A percentile compares a stretch with the other conserved stretches of the same genome.
Evolutionary conservation across 92 coral and sea anemone genomes (phyloP).

Genomic region (Galaxea fascicularis): DNA sequence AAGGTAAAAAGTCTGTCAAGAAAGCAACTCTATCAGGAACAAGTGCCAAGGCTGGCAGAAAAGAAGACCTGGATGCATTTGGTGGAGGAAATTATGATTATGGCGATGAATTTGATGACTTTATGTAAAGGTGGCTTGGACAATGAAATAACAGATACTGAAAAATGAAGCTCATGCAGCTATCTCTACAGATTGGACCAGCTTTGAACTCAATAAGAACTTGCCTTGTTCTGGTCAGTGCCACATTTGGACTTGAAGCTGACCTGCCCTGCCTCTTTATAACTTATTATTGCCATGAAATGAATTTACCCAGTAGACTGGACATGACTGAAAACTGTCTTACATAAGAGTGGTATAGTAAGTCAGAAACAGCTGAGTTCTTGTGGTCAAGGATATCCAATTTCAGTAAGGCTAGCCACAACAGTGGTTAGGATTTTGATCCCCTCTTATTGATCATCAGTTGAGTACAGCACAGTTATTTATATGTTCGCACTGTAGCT

Average conservation of each 20-base stretch:
- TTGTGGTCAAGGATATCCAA: too few species aligned
- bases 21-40: constrained; percentile 86
- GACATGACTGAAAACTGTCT: too few species aligned
- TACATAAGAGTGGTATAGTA: too few species aligned
- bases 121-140: constrained; percentile 62
- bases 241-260: neutral
- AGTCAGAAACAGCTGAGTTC: too few species aligned
- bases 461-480: neutral
- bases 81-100: constrained; percentile 66
- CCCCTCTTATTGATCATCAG: neutral
- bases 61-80: constrained; percentile 88
- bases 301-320: too few species aligned
- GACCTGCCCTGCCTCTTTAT: too few species aligned
- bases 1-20: constrained; percentile 80
- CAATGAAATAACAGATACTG: neutral
- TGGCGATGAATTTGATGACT: constrained; percentile 93
- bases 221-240: neutral
- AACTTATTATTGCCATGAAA: too few species aligned
- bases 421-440: neutral
- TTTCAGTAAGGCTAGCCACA: too few species aligned
- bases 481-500: too few species aligned
- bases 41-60: constrained; percentile 81
- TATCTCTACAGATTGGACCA: neutral
- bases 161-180: neutral
- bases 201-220: neutral